These are phyloP conservation scores for Acipenser oxyrinchus DNA, from an alignment of 2,797 vertebrate species.

Conservation along the genomic window DNA sequence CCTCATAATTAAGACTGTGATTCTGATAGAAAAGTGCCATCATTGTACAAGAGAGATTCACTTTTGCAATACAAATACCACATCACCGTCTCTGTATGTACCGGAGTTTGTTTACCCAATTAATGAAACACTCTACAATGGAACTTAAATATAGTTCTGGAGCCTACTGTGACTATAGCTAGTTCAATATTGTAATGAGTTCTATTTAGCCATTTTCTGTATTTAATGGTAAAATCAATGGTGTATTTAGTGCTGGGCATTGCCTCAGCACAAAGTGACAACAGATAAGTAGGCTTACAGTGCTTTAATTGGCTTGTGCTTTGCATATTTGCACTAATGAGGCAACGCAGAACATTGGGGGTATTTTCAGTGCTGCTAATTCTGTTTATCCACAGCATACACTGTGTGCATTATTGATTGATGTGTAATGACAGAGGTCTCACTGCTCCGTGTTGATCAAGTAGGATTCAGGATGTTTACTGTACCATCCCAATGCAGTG, in stretches of 20 bases:
- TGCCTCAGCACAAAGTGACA: constrained; percentile 55
- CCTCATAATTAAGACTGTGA: background rate
- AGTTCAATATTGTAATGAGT: constrained; percentile 43
- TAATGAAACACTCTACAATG: constrained; percentile 9
- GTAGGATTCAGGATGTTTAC: constrained; percentile 2
- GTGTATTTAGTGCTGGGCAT: constrained; percentile 54
- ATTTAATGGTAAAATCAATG: constrained; percentile 63
- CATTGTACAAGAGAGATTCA: background rate
- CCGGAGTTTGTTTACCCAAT: constrained; percentile 17
- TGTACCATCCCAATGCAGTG: background rate
- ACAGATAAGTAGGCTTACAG: constrained; percentile 57
- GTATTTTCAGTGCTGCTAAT: constrained; percentile 46
- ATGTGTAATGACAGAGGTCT: constrained; percentile 18
- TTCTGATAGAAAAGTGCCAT: background rate
- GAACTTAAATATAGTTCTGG: constrained; percentile 10
- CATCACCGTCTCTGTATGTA: constrained; percentile 1
- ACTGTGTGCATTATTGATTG: constrained; percentile 53
- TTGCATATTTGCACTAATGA: constrained; percentile 61
- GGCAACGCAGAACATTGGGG: constrained; percentile 39
- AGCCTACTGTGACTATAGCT: constrained; percentile 7
- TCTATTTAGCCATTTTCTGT: constrained; percentile 51
- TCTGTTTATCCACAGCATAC: constrained; percentile 50
- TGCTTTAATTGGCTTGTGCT: constrained; percentile 65
- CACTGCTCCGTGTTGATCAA: constrained; percentile 4
- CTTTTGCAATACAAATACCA: background rate